Percentiles rank a stretch among this genome's conserved stretches.
Evolutionary conservation across 2,797 vertebrate species (phyloP).

Genomic region (Ctenochaetus hawaiiensis): DNA sequence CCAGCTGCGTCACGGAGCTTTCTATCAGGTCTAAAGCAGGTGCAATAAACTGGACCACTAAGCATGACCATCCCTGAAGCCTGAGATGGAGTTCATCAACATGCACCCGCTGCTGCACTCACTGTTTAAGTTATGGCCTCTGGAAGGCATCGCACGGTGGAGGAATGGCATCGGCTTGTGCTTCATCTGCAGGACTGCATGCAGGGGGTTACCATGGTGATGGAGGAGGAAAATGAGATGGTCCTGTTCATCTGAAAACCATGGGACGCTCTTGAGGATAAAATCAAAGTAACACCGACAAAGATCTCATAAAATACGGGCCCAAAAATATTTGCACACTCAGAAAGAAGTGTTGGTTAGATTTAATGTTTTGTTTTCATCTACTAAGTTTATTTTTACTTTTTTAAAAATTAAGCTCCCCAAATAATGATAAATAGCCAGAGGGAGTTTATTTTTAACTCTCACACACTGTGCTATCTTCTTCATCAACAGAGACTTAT

Average conservation of each 20-base stretch:
- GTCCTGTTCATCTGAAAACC: constrained; percentile 28
- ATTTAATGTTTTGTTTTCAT: background rate
- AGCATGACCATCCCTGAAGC: constrained; percentile 63
- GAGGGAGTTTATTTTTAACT: background rate
- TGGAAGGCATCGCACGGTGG: constrained; percentile 24
- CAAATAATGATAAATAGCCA: background rate
- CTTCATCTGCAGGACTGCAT: constrained; percentile 24
- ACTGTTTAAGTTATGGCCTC: constrained; percentile 47
- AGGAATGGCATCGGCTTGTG: constrained; percentile 19
- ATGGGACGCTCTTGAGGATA: constrained; percentile 3
- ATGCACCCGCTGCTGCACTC: constrained; percentile 53
- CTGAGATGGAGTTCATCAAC: constrained; percentile 64
- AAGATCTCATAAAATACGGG: constrained; percentile 1
- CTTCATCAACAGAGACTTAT: background rate
- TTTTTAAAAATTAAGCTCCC: background rate
- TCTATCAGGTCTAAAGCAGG: constrained; percentile 72
- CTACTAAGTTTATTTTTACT: background rate
- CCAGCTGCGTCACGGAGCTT: constrained; percentile 53
- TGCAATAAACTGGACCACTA: constrained; percentile 69
- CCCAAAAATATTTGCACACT: background rate
- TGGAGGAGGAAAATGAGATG: constrained; percentile 27
- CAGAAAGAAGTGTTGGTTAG: background rate
- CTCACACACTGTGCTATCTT: background rate
- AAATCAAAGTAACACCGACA: constrained; percentile 11
- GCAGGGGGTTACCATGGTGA: constrained; percentile 57